A percentile compares a stretch with the other conserved stretches of the same genome.
phyloP scores from a whole-genome alignment of 2,113 vertebrate genomes.

The Sturnus vulgaris region DNA sequence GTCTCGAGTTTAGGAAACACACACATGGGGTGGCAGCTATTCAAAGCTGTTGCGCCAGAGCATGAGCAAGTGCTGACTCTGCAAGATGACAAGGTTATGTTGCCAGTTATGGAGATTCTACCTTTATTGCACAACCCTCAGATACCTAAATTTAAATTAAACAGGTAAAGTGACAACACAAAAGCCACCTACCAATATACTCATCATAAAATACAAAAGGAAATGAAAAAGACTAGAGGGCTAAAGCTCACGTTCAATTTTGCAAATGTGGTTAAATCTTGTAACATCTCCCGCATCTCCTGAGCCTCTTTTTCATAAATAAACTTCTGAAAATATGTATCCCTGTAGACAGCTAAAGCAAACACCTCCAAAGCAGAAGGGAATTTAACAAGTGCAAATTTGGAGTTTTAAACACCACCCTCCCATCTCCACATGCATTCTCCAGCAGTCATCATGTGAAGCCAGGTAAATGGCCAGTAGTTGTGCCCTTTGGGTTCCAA shows the following conservation, averaged over 20 bases:
- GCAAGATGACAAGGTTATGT: conserved; percentile 14
- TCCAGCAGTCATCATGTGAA: background rate
- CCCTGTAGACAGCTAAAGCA: background rate
- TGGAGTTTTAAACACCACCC: background rate
- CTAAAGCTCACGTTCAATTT: background rate
- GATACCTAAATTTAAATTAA: conserved; percentile 53
- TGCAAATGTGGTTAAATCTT: conserved; percentile 11
- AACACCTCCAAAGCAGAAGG: background rate
- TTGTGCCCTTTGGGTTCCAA: background rate
- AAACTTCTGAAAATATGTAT: background rate
- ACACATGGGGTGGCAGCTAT: conserved; percentile 2
- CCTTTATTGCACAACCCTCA: conserved; percentile 40
- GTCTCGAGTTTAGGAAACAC: conserved; percentile 37
- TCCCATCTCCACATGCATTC: background rate
- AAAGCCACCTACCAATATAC: conserved; percentile 15
- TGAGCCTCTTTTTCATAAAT: conserved; percentile 4
- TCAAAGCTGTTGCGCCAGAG: conserved; percentile 18
- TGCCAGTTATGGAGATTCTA: conserved; percentile 65
- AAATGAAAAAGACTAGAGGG: conserved; percentile 16
- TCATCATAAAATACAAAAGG: background rate
- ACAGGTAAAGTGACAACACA: conserved; percentile 35
- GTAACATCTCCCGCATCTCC: background rate
- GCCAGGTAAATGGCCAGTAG: background rate
- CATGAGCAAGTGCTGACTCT: background rate
- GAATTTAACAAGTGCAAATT: background rate